Percentiles rank a stretch among this genome's conserved stretches.
These are phyloP conservation scores for Amphimallon solstitiale DNA, from an alignment of 2,888 invertebrate species.

Conservation along the genomic window DNA sequence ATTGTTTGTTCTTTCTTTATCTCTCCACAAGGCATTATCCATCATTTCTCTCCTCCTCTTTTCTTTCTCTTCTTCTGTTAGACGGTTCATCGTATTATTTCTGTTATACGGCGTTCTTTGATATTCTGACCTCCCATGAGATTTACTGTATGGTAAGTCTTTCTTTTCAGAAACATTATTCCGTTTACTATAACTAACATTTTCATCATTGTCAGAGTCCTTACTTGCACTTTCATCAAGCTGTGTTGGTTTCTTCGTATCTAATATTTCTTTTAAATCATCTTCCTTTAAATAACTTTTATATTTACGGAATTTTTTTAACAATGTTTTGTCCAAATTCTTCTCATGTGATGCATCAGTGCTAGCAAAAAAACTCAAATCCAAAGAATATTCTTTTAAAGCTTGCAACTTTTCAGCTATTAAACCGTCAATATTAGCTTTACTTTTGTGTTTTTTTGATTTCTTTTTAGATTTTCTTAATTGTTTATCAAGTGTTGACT, in stretches of 20 bases:
- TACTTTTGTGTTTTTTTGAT: conserved; percentile 52
- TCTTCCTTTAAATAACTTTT: conserved; percentile 66
- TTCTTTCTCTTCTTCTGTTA: conserved; percentile 76
- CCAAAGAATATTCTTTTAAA: conserved; percentile 45
- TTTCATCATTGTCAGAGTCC: conserved; percentile 37
- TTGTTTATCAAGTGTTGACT: conserved; percentile 77
- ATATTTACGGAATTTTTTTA: conserved; percentile 76
- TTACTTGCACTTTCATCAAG: conserved; percentile 1
- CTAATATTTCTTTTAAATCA: conserved; percentile 59
- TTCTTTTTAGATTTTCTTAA: conserved; percentile 66
- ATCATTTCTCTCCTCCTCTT: conserved; percentile 82
- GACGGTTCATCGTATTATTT: conserved; percentile 50
- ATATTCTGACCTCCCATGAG: conserved; percentile 34
- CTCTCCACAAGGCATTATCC: conserved; percentile 78
- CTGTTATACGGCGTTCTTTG: background rate
- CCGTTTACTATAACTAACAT: conserved; percentile 44
- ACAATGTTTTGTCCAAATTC: conserved; percentile 75
- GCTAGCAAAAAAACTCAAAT: conserved; percentile 41
- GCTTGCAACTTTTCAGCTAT: conserved; percentile 55
- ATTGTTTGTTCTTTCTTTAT: conserved; percentile 72
- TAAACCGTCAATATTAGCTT: conserved; percentile 55
- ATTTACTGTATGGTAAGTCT: conserved; percentile 38
- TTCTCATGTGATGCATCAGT: conserved; percentile 57
- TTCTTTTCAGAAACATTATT: conserved; percentile 43
- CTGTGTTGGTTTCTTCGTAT: conserved; percentile 58